phyloP scores from a whole-genome alignment of 2,113 vertebrate species.

The Oncorhynchus clarkii region DNA sequence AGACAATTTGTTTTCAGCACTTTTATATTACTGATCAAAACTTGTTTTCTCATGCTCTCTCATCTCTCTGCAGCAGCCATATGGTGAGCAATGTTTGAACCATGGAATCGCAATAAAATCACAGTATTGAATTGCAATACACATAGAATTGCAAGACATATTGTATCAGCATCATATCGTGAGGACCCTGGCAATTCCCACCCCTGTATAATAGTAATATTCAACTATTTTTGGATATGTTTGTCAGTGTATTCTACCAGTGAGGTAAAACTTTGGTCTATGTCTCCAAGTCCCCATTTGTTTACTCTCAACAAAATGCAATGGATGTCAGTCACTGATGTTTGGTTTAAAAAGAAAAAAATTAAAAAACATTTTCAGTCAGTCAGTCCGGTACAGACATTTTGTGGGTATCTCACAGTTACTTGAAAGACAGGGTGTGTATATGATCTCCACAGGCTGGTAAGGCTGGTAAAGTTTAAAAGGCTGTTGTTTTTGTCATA shows the following conservation, averaged over 20 bases:
- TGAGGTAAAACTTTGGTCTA: not conserved
- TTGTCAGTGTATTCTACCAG: not conserved
- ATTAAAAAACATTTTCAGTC: not conserved
- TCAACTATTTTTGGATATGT: not conserved
- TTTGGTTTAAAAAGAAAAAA: not conserved
- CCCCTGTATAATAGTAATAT: not conserved
- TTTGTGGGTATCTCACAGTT: constrained; percentile 56
- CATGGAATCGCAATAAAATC: too few species aligned
- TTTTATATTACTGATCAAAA: too few species aligned
- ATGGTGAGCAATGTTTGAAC: too few species aligned
- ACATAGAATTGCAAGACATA: too few species aligned
- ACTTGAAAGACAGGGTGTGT: not conserved
- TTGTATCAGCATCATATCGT: too few species aligned
- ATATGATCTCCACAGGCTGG: constrained; percentile 16
- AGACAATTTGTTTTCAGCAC: too few species aligned
- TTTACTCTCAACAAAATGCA: not conserved
- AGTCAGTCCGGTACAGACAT: not conserved
- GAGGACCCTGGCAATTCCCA: too few species aligned
- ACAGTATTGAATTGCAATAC: too few species aligned
- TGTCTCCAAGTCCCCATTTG: not conserved
- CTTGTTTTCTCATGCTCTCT: too few species aligned
- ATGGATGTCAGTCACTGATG: not conserved
- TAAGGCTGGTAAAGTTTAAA: constrained; percentile 36
- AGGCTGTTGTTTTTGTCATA: constrained; percentile 31
- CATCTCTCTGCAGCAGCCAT: too few species aligned